Evolutionary conservation across 2,888 invertebrate genomes (phyloP).

Genomic region (Augiades crinisus): DNA sequence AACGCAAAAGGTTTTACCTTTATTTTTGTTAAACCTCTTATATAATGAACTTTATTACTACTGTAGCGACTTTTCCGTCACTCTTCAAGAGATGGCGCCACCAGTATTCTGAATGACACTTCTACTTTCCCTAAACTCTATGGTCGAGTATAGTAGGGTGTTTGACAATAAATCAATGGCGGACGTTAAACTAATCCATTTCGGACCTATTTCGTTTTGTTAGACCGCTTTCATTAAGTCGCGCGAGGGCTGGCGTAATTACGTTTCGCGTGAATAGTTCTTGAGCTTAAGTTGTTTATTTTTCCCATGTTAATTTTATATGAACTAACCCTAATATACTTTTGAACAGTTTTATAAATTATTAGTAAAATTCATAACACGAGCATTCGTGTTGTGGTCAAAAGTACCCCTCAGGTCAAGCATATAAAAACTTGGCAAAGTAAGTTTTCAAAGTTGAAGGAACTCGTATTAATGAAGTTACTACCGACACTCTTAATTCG

Average conservation of each 20-base stretch:
- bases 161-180: slow-evolving; percentile 37
- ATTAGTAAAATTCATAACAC: too few relatives aligned
- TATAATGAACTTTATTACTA: too few relatives aligned
- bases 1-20: too few relatives aligned
- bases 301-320: not conserved
- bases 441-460: too few relatives aligned
- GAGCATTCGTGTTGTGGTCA: too few relatives aligned
- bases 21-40: too few relatives aligned
- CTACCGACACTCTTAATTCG: too few relatives aligned
- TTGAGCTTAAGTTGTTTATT: slow-evolving; percentile 1
- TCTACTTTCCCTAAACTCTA: not conserved
- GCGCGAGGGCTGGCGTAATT: slow-evolving; percentile 17
- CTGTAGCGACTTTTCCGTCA: too few relatives aligned
- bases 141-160: slow-evolving; percentile 28
- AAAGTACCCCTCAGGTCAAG: too few relatives aligned
- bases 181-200: slow-evolving; percentile 55
- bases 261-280: slow-evolving; percentile 7
- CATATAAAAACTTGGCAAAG: too few relatives aligned
- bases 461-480: too few relatives aligned
- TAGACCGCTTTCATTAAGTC: slow-evolving; percentile 19
- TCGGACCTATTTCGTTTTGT: slow-evolving; percentile 14
- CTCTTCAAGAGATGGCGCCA: not conserved
- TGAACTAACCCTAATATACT: not conserved
- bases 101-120: not conserved
- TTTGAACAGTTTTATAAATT: too few relatives aligned